A percentile compares a stretch with the other conserved stretches of the same genome.
Conservation (phyloP, 2,113 vertebrate genomes). For the Mobula birostris region DNA sequence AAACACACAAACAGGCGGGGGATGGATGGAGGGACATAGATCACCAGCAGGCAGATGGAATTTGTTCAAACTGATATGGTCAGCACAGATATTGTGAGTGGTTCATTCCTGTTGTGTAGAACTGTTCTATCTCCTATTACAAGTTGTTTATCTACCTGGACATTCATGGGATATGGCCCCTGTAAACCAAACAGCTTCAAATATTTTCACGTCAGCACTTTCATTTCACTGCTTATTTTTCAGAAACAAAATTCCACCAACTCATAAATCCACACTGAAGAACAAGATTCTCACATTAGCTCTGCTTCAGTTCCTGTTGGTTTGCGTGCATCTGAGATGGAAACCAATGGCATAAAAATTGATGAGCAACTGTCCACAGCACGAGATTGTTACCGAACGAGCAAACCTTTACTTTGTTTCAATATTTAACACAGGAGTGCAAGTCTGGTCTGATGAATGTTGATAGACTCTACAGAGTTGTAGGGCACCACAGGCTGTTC, state of each 20-base stretch:
- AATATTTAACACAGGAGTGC: neutral
- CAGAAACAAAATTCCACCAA: neutral
- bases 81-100: too few species aligned
- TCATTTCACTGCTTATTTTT: neutral
- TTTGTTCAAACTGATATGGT: too few species aligned
- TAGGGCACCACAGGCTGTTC: too few species aligned
- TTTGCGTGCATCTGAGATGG: neutral
- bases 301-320: neutral
- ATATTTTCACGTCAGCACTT: neutral
- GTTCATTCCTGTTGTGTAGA: too few species aligned
- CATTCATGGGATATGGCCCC: too few species aligned
- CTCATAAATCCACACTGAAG: neutral
- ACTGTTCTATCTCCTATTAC: too few species aligned
- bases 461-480: too few species aligned
- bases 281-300: neutral
- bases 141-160: too few species aligned
- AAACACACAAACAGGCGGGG: too few species aligned
- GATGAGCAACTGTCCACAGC: neutral
- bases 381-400: neutral
- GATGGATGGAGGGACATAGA: too few species aligned
- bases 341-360: neutral
- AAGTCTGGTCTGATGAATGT: neutral
- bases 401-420: neutral
- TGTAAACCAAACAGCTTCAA: neutral
- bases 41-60: too few species aligned